Evolutionary conservation across 2,888 invertebrate genomes (phyloP).

Genomic region (Cryptophagus acutangulus): DNA sequence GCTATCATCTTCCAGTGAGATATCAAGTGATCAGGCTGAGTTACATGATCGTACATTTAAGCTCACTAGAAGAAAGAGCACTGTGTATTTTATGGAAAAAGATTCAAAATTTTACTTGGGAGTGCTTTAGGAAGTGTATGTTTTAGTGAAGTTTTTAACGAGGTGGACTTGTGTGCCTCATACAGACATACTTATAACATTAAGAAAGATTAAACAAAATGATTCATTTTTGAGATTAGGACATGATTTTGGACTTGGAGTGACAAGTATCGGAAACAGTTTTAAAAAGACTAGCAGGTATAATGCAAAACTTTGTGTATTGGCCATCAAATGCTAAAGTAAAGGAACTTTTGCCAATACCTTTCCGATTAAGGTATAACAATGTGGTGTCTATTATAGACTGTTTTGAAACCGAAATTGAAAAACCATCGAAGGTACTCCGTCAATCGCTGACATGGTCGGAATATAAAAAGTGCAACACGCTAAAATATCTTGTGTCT

Average conservation of each 20-base stretch:
- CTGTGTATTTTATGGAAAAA: no score
- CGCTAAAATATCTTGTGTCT: conserved; percentile 27
- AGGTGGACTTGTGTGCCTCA: no score
- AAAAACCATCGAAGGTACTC: conserved; percentile 37
- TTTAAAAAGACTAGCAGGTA: not conserved
- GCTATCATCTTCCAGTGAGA: no score
- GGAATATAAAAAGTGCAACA: conserved; percentile 32
- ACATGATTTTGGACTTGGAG: not conserved
- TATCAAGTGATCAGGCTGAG: no score
- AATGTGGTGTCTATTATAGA: conserved; percentile 39
- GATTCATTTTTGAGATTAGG: not conserved
- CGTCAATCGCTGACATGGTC: conserved; percentile 40
- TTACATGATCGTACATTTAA: no score
- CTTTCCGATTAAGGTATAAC: conserved; percentile 24
- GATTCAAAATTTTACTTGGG: no score
- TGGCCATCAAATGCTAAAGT: not conserved
- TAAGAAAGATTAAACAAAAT: not conserved
- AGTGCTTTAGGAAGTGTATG: no score
- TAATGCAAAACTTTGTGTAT: not conserved
- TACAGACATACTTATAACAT: not conserved
- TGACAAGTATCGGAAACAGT: not conserved
- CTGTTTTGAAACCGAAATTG: conserved; percentile 40
- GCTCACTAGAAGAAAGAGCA: no score
- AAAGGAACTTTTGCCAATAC: conserved; percentile 14
- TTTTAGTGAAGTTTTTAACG: no score